Percentiles rank a stretch among this genome's conserved stretches.
phyloP scores from a whole-genome alignment of 2,888 invertebrate genomes.

The Thecocarcelia acutangulata region DNA sequence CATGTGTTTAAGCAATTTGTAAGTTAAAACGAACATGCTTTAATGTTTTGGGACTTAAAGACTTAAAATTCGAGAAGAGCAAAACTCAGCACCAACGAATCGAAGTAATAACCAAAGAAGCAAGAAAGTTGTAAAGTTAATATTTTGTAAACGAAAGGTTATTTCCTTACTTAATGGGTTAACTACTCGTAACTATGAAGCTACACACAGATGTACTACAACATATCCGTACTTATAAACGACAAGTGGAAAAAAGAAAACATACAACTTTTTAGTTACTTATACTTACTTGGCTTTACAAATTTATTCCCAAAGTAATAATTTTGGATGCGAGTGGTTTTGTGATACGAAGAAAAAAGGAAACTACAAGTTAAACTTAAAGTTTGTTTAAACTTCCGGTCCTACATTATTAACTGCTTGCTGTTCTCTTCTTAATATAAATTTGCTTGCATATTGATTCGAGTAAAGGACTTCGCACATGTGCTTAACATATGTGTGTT shows the following conservation, averaged over 20 bases:
- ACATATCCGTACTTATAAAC: too few species aligned
- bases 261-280: conserved; percentile 2
- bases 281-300: not conserved
- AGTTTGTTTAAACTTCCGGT: conserved; percentile 34
- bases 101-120: not conserved
- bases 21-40: conserved; percentile 15
- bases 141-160: conserved; percentile 43
- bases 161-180: conserved; percentile 35
- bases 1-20: conserved; percentile 18
- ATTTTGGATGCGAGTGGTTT: conserved; percentile 6
- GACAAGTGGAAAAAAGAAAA: conserved; percentile 41
- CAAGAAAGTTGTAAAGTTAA: conserved; percentile 32
- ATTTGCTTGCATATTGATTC: not conserved
- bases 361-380: conserved; percentile 23
- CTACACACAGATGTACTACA: too few species aligned
- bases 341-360: conserved; percentile 7
- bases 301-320: conserved; percentile 19
- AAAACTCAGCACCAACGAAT: not conserved
- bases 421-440: not conserved
- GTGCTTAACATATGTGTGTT: conserved; percentile 4
- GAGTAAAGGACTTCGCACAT: not conserved
- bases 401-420: conserved; percentile 28
- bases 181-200: conserved; percentile 4
- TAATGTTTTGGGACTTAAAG: conserved; percentile 7
- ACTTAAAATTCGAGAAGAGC: not conserved